These are phyloP conservation scores for Epirrita christyi DNA, from an alignment of 2,888 invertebrate species.

Conservation along the genomic window DNA sequence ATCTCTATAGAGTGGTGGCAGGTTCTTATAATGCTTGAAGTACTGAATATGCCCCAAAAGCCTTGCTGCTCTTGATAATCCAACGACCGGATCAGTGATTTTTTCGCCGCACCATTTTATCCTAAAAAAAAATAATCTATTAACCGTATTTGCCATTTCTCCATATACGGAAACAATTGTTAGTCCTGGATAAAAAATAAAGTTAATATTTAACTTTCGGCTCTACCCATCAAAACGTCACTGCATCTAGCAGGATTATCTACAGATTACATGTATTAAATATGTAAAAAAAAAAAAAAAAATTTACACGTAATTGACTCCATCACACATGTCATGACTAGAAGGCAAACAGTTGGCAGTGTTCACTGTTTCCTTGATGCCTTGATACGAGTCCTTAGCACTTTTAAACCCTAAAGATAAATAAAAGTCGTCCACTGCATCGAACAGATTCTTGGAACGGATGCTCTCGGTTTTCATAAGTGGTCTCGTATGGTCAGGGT, in stretches of 20 bases:
- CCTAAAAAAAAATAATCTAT: constrained; percentile 46
- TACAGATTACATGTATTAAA: too few relatives aligned
- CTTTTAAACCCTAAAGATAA: constrained; percentile 85
- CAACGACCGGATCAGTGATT: constrained; percentile 64
- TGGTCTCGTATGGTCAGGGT: constrained; percentile 81
- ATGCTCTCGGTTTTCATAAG: constrained; percentile 70
- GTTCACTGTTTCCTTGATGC: constrained; percentile 84
- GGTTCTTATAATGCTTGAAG: constrained; percentile 84
- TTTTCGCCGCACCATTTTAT: constrained; percentile 79
- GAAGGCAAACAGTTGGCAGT: constrained; percentile 87
- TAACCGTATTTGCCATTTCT: background rate
- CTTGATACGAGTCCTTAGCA: constrained; percentile 85
- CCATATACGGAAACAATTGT: too few relatives aligned
- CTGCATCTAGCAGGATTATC: too few relatives aligned
- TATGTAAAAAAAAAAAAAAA: background rate
- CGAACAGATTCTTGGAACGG: constrained; percentile 79
- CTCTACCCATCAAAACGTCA: too few relatives aligned
- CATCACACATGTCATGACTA: constrained; percentile 89
- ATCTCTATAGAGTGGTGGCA: constrained; percentile 77
- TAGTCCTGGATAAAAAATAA: too few relatives aligned
- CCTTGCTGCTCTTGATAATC: constrained; percentile 70
- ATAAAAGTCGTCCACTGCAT: constrained; percentile 86
- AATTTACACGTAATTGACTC: constrained; percentile 85
- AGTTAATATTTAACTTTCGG: too few relatives aligned
- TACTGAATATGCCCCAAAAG: constrained; percentile 87